Evolutionary conservation across 35 echinoderm and acorn worm species (phyloP), one percentile per base, ranked within the genome.

Genomic region (Amphiura filiformis): DNA sequence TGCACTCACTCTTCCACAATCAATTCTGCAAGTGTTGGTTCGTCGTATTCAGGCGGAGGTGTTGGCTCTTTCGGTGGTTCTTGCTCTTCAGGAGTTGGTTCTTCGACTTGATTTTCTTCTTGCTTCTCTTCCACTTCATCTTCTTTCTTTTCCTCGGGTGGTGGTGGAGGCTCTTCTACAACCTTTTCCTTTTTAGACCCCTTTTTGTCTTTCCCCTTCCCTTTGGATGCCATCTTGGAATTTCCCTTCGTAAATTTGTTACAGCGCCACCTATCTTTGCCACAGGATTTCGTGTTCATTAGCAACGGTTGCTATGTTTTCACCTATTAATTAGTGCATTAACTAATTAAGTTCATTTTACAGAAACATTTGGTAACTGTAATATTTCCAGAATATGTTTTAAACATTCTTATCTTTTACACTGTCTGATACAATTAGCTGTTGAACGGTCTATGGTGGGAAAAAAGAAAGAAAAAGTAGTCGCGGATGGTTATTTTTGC

Each of bases 1-100:
- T n/a, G n/a, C n/a, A 4, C 90, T 87, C 85, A 99, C 96, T 89
- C 78, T 90, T 99, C 96, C 33, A 99, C 96, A 38, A 99, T 99
- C 65, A 99, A 91, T 49, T 99, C 86, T 47, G 92, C 90, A 18
- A 99, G 86, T 36, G 96, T 92, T 37, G 96, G 96, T 82, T 99
- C 96, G 83, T 99, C 96, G 36, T 88, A 88, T 35, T 94, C 96
- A 65, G 96, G 96, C 0, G 90, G 80, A 0, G 96, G 96, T 35
- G 96, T 94, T 35, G 96, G 96, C 65, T 94, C 86, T 81, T 92
- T 98, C 13, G 89, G 89, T 23, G 93, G 95, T 78, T 98, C 96
- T 39, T 83, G 64, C 49, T 94, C 93, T 80, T 90, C 83, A 33
- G 88, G 30, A 77, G 87, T 31, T 31, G 81, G 34, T 76, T 91